These are phyloP conservation scores for Spea multiplicata DNA, from an alignment of 2,113 vertebrate species.

Conservation along the genomic window DNA sequence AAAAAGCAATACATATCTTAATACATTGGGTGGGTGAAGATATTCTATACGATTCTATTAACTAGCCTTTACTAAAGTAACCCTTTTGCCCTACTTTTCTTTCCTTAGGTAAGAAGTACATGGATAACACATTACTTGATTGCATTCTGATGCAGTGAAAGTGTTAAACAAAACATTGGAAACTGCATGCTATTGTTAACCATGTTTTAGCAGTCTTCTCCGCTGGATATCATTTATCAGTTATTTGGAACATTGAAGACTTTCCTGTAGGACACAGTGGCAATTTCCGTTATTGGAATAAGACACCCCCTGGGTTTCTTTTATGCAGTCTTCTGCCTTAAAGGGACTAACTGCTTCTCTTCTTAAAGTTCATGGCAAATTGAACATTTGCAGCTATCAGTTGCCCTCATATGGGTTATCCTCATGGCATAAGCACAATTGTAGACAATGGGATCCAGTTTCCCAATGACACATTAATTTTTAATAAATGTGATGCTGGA, in stretches of 20 bases:
- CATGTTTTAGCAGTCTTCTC: neutral
- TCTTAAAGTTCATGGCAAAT: neutral
- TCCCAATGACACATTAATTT: slow-evolving; percentile 12
- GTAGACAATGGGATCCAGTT: slow-evolving; percentile 1
- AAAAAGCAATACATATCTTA: too few relatives aligned
- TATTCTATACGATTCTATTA: too few relatives aligned
- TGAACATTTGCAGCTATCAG: neutral
- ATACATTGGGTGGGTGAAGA: too few relatives aligned
- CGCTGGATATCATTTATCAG: slow-evolving; percentile 1
- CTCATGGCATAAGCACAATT: neutral
- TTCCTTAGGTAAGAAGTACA: too few relatives aligned
- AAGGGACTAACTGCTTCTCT: neutral
- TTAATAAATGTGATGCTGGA: slow-evolving; percentile 28
- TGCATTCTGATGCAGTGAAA: neutral
- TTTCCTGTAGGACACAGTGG: neutral
- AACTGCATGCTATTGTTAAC: neutral
- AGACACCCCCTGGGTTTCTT: slow-evolving; percentile 1
- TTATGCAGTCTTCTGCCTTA: slow-evolving; percentile 1
- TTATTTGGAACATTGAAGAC: neutral
- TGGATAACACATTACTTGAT: too few relatives aligned
- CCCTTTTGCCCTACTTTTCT: too few relatives aligned
- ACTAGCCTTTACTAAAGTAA: too few relatives aligned
- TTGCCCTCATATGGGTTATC: neutral
- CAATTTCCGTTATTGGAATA: slow-evolving; percentile 3
- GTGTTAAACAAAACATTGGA: neutral